Evolutionary conservation across 2,888 invertebrate genomes (phyloP).

Genomic region (Polymixis flavicincta): DNA sequence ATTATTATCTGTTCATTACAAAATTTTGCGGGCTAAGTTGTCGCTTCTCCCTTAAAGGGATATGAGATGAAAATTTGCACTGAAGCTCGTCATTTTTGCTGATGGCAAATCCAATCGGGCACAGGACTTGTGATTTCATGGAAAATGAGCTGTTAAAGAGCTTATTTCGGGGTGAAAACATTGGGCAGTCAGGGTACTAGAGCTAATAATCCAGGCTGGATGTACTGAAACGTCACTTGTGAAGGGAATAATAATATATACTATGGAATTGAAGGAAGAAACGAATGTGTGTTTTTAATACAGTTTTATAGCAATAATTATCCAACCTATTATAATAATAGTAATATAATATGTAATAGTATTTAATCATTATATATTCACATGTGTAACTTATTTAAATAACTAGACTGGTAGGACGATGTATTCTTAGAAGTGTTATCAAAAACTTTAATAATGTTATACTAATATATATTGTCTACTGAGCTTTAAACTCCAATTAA

Average conservation of each 20-base stretch:
- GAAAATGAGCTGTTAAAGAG: neutral
- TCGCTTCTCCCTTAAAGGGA: neutral
- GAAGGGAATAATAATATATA: neutral
- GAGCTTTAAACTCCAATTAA: neutral
- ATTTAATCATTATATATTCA: neutral
- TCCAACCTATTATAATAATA: neutral
- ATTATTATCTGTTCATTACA: too few species aligned
- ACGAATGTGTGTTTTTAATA: neutral
- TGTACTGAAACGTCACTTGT: neutral
- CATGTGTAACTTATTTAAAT: neutral
- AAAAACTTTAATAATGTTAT: neutral
- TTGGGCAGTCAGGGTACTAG: neutral
- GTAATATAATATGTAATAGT: neutral
- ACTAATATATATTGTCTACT: neutral
- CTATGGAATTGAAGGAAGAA: neutral
- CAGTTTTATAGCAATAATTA: neutral
- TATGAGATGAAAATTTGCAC: neutral
- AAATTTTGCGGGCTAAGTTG: too few species aligned
- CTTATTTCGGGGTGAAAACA: too few species aligned
- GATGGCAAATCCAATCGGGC: neutral
- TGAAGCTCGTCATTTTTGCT: neutral
- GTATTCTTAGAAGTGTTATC: neutral
- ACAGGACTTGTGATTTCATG: neutral
- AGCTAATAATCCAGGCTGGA: neutral
- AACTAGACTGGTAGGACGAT: slow-evolving; percentile 2